Conservation (phyloP, 2,888 invertebrate species). For the Euzophera pinguis region DNA sequence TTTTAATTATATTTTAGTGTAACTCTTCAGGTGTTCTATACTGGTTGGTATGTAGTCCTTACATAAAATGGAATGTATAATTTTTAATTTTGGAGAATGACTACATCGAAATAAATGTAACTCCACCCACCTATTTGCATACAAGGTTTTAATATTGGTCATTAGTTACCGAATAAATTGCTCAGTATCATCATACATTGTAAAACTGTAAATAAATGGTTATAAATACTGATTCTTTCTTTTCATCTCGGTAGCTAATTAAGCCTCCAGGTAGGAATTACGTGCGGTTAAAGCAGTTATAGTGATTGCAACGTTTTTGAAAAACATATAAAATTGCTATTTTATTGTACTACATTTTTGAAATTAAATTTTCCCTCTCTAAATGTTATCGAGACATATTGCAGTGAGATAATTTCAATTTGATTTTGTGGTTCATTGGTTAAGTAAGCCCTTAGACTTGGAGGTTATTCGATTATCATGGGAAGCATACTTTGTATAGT, state of each 20-base stretch:
- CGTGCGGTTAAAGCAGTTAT: background rate
- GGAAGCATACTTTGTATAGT: too few relatives aligned
- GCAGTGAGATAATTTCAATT: too few relatives aligned
- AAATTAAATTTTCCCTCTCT: too few relatives aligned
- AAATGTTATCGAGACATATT: too few relatives aligned
- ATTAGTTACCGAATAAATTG: background rate
- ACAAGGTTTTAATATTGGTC: background rate
- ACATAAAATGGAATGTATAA: too few relatives aligned
- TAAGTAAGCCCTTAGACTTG: too few relatives aligned
- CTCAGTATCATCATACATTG: background rate
- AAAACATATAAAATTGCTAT: background rate
- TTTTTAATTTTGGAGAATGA: background rate
- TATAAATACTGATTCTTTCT: background rate
- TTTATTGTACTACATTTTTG: background rate
- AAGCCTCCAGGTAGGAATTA: background rate
- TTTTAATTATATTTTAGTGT: too few relatives aligned
- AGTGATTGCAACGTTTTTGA: background rate
- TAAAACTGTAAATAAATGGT: background rate
- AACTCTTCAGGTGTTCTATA: too few relatives aligned
- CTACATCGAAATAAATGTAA: background rate
- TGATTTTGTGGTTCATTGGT: too few relatives aligned
- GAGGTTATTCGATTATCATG: too few relatives aligned
- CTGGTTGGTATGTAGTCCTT: too few relatives aligned
- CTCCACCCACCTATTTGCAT: background rate
- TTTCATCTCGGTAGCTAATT: background rate